Base-by-base conservation (phyloP, 2,797 vertebrate genomes). In the Balearica regulorum region DNA sequence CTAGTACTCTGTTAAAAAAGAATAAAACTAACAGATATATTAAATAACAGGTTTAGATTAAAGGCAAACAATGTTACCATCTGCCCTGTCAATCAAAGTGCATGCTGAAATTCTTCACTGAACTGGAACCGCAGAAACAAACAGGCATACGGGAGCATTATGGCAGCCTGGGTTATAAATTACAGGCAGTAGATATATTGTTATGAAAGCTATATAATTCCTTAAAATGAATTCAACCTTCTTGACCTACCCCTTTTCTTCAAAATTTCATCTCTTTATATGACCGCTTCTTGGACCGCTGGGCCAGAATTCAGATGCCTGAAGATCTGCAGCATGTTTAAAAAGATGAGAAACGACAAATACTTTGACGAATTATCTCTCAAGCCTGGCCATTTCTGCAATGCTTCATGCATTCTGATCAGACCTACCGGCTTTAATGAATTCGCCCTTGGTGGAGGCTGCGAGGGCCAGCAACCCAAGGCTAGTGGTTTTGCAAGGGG, bases 201-300 rank as follows among this genome's bases (percentile, higher is more conserved):
- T 75, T 94, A 75, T 85, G 89, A 94, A 93, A 96, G 72, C 86
- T 89, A 6, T 85, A 93, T 87, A 35, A 76, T 93, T 94, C 69
- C 77, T 91, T 78, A 78, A 87, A 97, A 96, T 92, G 12, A 95
- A 87, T 95, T 94, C 89, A 93, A 85, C 86, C 94, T 91, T 75
- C 65, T 13, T 88, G 87, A 91, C 91, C 95, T 93, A 65, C 20
- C 10, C 77, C 44, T 93, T 89, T 93, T 90, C 93, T 95, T 94
- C 87, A 94, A 66, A 92, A 88, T 94, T 94, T 97, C 87, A 77
- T 94, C 87, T 85, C 78, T 89, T 75, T 78, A 29, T 85, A 51
- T n/a, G 61, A 68, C 78, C 57, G 62, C 35, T 95, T 83, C 78
- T 83, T 85, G 84, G 87, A 69, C 57, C 4, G 14, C 82, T 7